A percentile compares a stretch with the other conserved stretches of the same genome.
Conservation (phyloP, 1,140 invertebrate species). For the Panagrolaimus sp. region DNA sequence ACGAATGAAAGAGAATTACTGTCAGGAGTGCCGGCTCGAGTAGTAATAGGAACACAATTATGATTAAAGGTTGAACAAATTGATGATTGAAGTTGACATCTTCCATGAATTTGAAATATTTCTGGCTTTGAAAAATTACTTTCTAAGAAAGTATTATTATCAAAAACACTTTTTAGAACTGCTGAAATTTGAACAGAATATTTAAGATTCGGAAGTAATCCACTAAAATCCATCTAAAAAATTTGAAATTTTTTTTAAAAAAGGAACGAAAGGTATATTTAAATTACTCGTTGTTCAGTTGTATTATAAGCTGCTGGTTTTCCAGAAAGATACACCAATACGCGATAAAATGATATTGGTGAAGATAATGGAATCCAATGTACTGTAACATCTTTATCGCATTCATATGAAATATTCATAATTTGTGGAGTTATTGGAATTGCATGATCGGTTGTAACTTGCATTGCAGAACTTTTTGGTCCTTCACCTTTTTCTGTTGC, state of each 20-base stretch:
- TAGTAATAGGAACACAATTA: conserved; percentile 30
- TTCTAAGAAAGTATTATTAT: conserved; percentile 31
- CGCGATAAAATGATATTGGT: conserved; percentile 19
- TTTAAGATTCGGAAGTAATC: conserved; percentile 19
- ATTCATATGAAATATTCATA: conserved; percentile 38
- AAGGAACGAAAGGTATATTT: neutral
- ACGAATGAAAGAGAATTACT: conserved; percentile 14
- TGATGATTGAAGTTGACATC: conserved; percentile 47
- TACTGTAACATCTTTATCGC: conserved; percentile 29
- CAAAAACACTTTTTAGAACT: conserved; percentile 20
- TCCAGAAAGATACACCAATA: neutral
- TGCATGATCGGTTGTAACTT: conserved; percentile 47
- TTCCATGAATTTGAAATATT: conserved; percentile 38
- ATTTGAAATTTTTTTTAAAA: neutral
- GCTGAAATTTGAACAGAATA: conserved; percentile 24
- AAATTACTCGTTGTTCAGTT: conserved; percentile 21
- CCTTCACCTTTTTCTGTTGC: conserved; percentile 54
- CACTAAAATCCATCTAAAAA: conserved; percentile 26
- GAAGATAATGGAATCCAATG: conserved; percentile 23
- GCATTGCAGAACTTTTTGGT: conserved; percentile 41
- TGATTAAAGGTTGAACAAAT: conserved; percentile 39
- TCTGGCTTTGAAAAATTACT: conserved; percentile 34
- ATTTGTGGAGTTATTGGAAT: conserved; percentile 36
- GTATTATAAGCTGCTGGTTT: conserved; percentile 26
- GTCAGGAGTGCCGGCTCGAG: neutral